A percentile compares a stretch with the other conserved stretches of the same genome.
Conservation (phyloP, 2,888 invertebrate species). For the Sinhomidia bicolor region DNA sequence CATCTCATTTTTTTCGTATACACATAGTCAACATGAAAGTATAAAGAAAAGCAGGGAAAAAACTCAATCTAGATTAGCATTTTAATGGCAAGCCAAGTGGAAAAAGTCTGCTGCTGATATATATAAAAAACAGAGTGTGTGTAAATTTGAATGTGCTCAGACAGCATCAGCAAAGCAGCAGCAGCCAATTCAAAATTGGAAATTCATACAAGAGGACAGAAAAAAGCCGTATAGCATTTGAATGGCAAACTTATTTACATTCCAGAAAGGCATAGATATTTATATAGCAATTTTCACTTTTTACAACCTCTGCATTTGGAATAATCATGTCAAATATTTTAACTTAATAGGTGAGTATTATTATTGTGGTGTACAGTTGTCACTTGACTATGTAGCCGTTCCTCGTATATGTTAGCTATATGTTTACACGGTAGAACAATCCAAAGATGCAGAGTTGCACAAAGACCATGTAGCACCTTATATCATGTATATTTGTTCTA, state of each 20-base stretch:
- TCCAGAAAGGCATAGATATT: background rate
- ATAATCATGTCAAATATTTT: slow-evolving; percentile 5
- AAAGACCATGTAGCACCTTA: too few species aligned
- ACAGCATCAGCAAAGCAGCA: too few species aligned
- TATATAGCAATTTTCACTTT: background rate
- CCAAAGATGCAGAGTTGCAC: background rate
- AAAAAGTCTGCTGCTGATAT: background rate
- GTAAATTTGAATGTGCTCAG: too few species aligned
- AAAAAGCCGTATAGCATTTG: background rate
- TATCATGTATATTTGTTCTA: too few species aligned
- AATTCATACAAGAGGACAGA: background rate
- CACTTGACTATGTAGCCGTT: background rate
- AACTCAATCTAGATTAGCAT: background rate
- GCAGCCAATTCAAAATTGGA: background rate
- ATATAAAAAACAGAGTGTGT: background rate
- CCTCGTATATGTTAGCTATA: background rate
- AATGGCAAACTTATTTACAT: background rate
- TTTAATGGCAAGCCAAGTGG: background rate
- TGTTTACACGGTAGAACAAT: background rate
- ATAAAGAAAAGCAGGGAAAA: too few species aligned
- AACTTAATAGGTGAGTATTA: background rate
- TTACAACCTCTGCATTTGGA: background rate
- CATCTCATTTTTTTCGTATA: background rate
- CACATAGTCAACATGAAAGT: background rate
- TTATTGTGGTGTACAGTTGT: background rate